These are phyloP conservation scores for Ochropleura leucogaster DNA, from an alignment of 2,888 invertebrate species.

Conservation along the genomic window DNA sequence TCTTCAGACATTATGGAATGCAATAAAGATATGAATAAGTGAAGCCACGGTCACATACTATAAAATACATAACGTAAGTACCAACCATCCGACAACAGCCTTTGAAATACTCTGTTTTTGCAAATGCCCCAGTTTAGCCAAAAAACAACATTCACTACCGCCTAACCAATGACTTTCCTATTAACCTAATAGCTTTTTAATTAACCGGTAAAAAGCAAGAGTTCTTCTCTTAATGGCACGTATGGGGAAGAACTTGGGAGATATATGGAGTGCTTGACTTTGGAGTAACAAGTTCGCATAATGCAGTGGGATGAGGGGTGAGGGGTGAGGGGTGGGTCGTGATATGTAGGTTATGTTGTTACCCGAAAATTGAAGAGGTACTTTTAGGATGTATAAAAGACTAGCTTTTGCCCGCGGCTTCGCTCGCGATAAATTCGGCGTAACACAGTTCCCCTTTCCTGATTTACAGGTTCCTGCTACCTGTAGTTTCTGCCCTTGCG, in stretches of 20 bases:
- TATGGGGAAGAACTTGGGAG: slow-evolving; percentile 30
- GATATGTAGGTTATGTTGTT: background rate
- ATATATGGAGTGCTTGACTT: slow-evolving; percentile 36
- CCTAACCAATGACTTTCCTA: slow-evolving; percentile 31
- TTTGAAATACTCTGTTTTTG: background rate
- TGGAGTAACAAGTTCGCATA: slow-evolving; percentile 40
- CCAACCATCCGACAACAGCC: too few relatives aligned
- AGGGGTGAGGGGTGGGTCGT: background rate
- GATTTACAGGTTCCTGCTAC: too few relatives aligned
- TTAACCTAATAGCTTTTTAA: slow-evolving; percentile 57
- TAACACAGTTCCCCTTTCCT: too few relatives aligned
- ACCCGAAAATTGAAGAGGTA: background rate
- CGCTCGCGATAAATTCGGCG: too few relatives aligned
- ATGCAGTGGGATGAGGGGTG: slow-evolving; percentile 16
- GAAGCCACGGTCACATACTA: too few relatives aligned
- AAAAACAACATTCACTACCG: background rate
- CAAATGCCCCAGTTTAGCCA: background rate
- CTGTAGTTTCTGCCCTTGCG: too few relatives aligned
- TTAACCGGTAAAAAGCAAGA: slow-evolving; percentile 46
- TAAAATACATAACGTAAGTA: too few relatives aligned
- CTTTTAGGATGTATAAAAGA: background rate
- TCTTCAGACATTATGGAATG: too few relatives aligned
- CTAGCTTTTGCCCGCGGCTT: too few relatives aligned
- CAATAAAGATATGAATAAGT: too few relatives aligned
- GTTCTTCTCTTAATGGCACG: slow-evolving; percentile 47